A percentile compares a stretch with the other conserved stretches of the same genome.
phyloP scores from a whole-genome alignment of 2,113 vertebrate species.

The Chionis minor region DNA sequence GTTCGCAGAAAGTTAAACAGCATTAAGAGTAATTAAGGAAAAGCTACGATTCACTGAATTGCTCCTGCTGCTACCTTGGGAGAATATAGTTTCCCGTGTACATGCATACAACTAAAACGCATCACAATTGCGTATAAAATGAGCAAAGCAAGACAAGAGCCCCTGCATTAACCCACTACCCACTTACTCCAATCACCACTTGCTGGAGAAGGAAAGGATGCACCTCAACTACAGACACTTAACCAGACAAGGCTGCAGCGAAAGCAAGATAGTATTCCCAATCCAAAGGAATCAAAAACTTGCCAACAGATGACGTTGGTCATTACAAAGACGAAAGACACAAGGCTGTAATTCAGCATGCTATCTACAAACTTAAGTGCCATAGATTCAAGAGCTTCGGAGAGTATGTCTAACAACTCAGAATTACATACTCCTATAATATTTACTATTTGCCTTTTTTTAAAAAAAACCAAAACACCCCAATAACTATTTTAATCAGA shows the following conservation, averaged over 20 bases:
- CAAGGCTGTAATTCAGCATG: not conserved
- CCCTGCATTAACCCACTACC: not conserved
- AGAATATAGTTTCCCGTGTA: not conserved
- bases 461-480: not conserved
- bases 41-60: not conserved
- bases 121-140: accelerated
- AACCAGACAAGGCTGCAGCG: not conserved
- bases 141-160: not conserved
- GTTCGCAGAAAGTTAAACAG: not conserved
- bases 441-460: not conserved
- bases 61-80: not conserved
- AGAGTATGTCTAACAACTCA: not conserved
- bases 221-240: not conserved
- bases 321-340: not conserved
- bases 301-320: not conserved
- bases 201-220: not conserved
- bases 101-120: accelerated
- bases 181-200: too few species aligned
- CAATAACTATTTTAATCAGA: accelerated
- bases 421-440: not conserved
- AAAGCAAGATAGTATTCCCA: not conserved
- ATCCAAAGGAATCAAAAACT: not conserved
- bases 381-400: not conserved
- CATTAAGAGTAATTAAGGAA: not conserved
- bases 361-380: not conserved